These are phyloP conservation scores for Hoplodrina ambigua DNA, from an alignment of 2,888 invertebrate species.

Conservation along the genomic window DNA sequence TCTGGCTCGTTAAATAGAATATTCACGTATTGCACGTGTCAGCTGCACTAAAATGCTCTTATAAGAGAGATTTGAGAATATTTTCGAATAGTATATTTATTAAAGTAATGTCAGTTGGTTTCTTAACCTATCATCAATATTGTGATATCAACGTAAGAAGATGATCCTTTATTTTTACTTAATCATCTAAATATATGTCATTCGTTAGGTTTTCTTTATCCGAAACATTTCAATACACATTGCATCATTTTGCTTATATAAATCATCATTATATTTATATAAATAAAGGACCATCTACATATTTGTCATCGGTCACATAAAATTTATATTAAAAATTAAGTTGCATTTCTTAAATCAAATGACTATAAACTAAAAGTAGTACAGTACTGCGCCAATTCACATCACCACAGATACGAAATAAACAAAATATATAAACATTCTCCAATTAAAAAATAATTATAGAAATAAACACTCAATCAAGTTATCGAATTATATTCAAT, in stretches of 20 bases:
- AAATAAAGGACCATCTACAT: slow-evolving; percentile 10
- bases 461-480: slow-evolving; percentile 49
- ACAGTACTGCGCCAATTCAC: slow-evolving; percentile 53
- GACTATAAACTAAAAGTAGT: slow-evolving; percentile 44
- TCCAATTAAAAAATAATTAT: slow-evolving; percentile 53
- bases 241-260: slow-evolving; percentile 12
- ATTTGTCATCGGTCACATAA: slow-evolving; percentile 35
- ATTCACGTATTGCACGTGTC: slow-evolving; percentile 1
- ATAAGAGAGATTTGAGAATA: slow-evolving; percentile 3
- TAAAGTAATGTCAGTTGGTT: slow-evolving; percentile 46
- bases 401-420: slow-evolving; percentile 29
- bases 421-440: slow-evolving; percentile 56
- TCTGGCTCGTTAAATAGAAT: slow-evolving; percentile 11
- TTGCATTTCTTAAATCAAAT: slow-evolving; percentile 34
- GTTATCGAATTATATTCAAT: slow-evolving; percentile 54
- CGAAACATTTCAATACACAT: slow-evolving; percentile 30
- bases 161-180: slow-evolving; percentile 14
- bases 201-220: slow-evolving; percentile 2
- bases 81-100: slow-evolving; percentile 25
- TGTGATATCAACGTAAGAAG: slow-evolving; percentile 22
- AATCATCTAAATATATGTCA: neutral
- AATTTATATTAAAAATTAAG: slow-evolving; percentile 48
- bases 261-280: slow-evolving; percentile 14
- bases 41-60: slow-evolving; percentile 23
- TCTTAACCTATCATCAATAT: slow-evolving; percentile 36